Evolutionary conservation across 1,140 invertebrate species (phyloP), one percentile per base, ranked within the genome.

Genomic region (Drosophila azteca): DNA sequence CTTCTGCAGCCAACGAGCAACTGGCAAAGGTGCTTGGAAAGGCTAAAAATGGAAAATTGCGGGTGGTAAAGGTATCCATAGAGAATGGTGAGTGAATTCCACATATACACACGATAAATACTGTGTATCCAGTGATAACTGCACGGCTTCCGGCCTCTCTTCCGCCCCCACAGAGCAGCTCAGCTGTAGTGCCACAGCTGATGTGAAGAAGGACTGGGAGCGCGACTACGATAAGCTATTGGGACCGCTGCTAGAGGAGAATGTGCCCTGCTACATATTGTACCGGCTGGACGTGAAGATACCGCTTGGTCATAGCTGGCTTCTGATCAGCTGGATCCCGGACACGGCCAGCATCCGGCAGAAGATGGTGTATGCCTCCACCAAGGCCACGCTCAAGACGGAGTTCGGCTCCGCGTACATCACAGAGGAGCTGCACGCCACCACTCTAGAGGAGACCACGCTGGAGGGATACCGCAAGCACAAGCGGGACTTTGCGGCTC

Each of bases 341-440:
- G 98, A 99, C 89, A 94, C 94, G 73, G 96, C 98, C 8, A 94
- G 95, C 7, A 95, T 98, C 4, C 94, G 98, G 67, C 96, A 99
- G 85, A 99, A 99, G 93, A 99, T 99, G 99, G 93, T 99, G 35
- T 99, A 99, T 92, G 99, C 99, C 0, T 99, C 98, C 0, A 99
- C 99, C 0, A 98, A 99, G 93, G 97, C 99, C 2, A 99, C 98
- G 1, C 92, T 99, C 2, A 99, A 99, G 92, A 96, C 95, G 81
- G 98, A 99, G 92, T 99, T 99, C 94, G 90, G 95, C 93, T 92
- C 96, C 93, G 60, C 96, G 93, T 91, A 99, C 97, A 98, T 99
- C 69, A 97, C 97, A 83, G 87, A 91, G 52, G 87, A 90, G 54
- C 59, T 91, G 49, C 91, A 92, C 65, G 82, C 79, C 41, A 92